A percentile compares a stretch with the other conserved stretches of the same genome.
Evolutionary conservation across 2,113 vertebrate species (phyloP).

Genomic region (Garra rufa): DNA sequence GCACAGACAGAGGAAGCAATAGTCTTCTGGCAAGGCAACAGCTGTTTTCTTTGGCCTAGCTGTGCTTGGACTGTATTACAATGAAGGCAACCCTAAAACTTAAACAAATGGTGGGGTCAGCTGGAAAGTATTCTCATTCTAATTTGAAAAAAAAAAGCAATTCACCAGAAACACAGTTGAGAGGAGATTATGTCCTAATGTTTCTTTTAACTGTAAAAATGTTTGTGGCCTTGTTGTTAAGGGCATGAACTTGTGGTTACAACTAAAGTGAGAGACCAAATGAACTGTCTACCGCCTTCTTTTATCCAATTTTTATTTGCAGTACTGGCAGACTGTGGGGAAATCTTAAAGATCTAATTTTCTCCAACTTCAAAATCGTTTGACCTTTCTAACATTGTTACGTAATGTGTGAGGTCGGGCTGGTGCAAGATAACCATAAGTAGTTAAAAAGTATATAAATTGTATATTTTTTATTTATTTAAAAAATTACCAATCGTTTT

Average conservation of each 20-base stretch:
- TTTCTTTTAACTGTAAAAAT: neutral
- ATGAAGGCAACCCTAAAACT: constrained; percentile 28
- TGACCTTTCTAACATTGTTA: too few species aligned
- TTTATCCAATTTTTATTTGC: neutral
- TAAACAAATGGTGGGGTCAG: constrained; percentile 11
- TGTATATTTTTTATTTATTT: too few species aligned
- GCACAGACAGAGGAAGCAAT: constrained; percentile 50
- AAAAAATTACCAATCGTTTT: too few species aligned
- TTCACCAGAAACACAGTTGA: neutral
- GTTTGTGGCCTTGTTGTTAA: neutral
- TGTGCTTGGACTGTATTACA: constrained; percentile 44
- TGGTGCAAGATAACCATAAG: too few species aligned
- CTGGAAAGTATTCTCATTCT: constrained; percentile 18
- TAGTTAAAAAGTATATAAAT: too few species aligned
- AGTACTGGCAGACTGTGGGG: neutral
- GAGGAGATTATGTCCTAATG: neutral
- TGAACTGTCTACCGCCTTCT: neutral
- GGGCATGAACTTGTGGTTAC: neutral
- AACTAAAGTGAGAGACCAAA: neutral
- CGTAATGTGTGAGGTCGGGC: too few species aligned
- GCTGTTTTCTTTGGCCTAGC: constrained; percentile 53
- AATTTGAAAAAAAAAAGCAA: neutral
- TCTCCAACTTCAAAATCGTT: too few species aligned
- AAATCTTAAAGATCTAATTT: neutral
- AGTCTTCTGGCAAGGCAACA: constrained; percentile 45